Evolutionary conservation across 2,888 invertebrate genomes (phyloP).

Genomic region (Alloscopus bannaensis): DNA sequence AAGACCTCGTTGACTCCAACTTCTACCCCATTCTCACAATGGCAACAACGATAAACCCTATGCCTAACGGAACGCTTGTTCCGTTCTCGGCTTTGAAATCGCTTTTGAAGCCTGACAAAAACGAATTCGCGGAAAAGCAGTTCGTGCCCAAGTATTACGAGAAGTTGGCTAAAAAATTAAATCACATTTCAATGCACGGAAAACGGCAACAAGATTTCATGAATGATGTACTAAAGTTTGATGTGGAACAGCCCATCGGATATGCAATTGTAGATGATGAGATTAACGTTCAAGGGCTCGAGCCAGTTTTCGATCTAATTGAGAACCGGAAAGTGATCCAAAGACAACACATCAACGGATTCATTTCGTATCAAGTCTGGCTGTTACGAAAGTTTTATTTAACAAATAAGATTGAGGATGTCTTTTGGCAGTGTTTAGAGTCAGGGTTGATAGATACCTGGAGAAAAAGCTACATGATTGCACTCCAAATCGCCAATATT

Average conservation of each 20-base stretch:
- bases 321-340: neutral
- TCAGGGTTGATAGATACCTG: neutral
- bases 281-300: neutral
- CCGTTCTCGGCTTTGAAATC: neutral
- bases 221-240: slow-evolving; percentile 2
- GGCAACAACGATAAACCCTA: neutral
- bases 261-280: slow-evolving; percentile 9
- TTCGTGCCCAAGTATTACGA: neutral
- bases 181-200: neutral
- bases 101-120: neutral
- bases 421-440: neutral
- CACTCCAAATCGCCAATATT: no score
- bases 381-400: neutral
- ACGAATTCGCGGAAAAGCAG: neutral
- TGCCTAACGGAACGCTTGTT: neutral
- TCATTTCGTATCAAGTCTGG: neutral
- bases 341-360: neutral
- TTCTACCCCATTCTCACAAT: slow-evolving; percentile 7
- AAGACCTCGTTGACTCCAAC: neutral
- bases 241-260: neutral
- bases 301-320: neutral
- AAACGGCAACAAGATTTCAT: neutral
- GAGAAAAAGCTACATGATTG: neutral
- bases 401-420: neutral
- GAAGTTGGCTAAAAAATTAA: neutral